Percentiles rank a stretch among this genome's conserved stretches.
Evolutionary conservation across 2,797 vertebrate species (phyloP).

Genomic region (Sarcoramphus papa): DNA sequence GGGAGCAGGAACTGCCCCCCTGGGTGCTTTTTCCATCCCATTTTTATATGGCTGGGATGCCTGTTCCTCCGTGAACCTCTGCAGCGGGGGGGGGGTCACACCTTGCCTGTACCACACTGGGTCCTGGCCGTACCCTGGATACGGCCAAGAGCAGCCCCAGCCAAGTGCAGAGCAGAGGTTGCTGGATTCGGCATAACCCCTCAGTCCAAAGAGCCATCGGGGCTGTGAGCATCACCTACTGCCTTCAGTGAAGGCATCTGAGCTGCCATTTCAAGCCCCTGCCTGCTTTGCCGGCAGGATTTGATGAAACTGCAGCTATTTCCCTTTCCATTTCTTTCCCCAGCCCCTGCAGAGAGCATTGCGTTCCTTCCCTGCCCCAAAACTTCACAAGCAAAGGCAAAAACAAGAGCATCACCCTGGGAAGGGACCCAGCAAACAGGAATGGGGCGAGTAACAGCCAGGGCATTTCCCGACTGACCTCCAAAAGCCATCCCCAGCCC

Average conservation of each 20-base stretch:
- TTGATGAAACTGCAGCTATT: neutral
- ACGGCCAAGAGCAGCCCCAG: neutral
- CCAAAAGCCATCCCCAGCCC: neutral
- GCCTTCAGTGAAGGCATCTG: accelerated
- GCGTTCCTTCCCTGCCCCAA: neutral
- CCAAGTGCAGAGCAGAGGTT: neutral
- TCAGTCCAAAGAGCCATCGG: accelerated
- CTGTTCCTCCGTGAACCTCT: accelerated
- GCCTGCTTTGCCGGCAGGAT: accelerated
- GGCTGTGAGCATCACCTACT: neutral
- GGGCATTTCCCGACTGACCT: neutral
- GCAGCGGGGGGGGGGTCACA: accelerated
- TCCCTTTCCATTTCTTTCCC: neutral
- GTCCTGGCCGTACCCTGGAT: neutral
- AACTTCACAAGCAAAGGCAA: neutral
- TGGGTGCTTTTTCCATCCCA: neutral
- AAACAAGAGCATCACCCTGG: neutral
- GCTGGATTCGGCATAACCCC: neutral
- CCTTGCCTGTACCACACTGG: accelerated
- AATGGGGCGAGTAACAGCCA: neutral
- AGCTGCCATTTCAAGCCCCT: neutral
- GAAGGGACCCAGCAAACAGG: neutral
- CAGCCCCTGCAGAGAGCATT: neutral
- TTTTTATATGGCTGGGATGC: neutral
- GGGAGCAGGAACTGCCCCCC: neutral